Conservation (phyloP, 1,140 invertebrate genomes). For the Paralvinella palmiformis region DNA sequence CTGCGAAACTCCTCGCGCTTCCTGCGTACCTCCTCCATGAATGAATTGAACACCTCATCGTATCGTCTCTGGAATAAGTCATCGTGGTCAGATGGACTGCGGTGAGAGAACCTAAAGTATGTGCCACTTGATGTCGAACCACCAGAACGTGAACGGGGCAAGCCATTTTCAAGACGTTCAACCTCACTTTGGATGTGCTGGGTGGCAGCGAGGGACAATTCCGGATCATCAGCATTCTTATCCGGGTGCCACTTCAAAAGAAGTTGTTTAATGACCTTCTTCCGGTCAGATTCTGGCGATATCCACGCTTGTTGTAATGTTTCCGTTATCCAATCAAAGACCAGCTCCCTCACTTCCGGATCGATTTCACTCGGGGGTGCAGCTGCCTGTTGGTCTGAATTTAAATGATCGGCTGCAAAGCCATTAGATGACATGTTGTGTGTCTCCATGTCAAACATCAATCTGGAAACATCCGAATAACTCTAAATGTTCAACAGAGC, state of each 20-base stretch:
- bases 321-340: conserved; percentile 21
- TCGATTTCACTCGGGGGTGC: no score
- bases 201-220: conserved; percentile 28
- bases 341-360: no score
- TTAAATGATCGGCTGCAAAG: no score
- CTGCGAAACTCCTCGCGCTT: conserved; percentile 12
- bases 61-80: conserved; percentile 10
- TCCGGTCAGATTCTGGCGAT: conserved; percentile 26
- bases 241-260: conserved; percentile 44
- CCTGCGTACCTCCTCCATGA: conserved; percentile 13
- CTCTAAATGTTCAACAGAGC: no score
- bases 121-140: conserved; percentile 8
- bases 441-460: no score
- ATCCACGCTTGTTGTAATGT: conserved; percentile 25
- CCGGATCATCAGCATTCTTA: conserved; percentile 34
- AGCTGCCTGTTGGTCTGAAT: no score
- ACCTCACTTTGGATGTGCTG: conserved; percentile 24
- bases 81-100: conserved; percentile 10
- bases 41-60: conserved; percentile 10
- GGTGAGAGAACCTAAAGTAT: conserved; percentile 11
- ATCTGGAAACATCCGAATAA: no score
- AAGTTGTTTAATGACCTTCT: conserved; percentile 33
- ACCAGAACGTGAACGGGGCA: conserved; percentile 3
- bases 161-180: conserved; percentile 11
- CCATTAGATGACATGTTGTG: no score